Evolutionary conservation across 1,140 invertebrate genomes (phyloP), one percentile per base, ranked within the genome.

Genomic region (Semibalanus balanoides): DNA sequence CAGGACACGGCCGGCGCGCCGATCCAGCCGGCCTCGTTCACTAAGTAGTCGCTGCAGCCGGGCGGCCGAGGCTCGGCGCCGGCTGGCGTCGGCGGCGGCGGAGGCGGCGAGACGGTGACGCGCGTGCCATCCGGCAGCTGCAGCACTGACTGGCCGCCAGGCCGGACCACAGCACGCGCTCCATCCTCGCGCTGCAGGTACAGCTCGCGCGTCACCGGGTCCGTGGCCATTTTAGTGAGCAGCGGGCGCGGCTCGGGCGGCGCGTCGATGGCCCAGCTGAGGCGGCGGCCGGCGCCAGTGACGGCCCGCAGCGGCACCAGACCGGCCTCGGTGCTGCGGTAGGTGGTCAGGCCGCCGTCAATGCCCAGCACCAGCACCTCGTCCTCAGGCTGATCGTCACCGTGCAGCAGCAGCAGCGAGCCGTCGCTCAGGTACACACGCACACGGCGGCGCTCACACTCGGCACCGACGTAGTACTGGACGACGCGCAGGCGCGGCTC

Each of bases 151-250:
- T 30, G 70, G 7, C 70, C 28, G 28, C 29, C 70, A n/a, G n/a
- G 28, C n/a, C n/a, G 70, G 7, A 29, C 28, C 70, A 72, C 29
- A n/a, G 70, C 70, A 27, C 70, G 70, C 70, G 25, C 11, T 28
- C 70, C 70, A n/a, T 72, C 70, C 28, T 72, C 70, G 11, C 70
- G 70, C 70, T 72, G 28, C 28, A 72, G 11, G 70, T 72, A 72
- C 70, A 72, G 70, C 70, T 72, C 28, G 28, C 70, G 28, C 3
- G 28, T 72, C 28, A 72, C 70, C 70, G 70, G 70, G 19, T 72
- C 70, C 70, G 70, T 72, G 11, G 29, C 29, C 70, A 29, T 28
- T 19, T 72, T 72, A 5, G 9, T 30, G 70, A 28, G 51, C 51
- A 64, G 51, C 51, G 51, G 51, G 51, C 51, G 51, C 11, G 51